phyloP scores from a whole-genome alignment of 1,140 invertebrate genomes.

The Drosophila insularis region DNA sequence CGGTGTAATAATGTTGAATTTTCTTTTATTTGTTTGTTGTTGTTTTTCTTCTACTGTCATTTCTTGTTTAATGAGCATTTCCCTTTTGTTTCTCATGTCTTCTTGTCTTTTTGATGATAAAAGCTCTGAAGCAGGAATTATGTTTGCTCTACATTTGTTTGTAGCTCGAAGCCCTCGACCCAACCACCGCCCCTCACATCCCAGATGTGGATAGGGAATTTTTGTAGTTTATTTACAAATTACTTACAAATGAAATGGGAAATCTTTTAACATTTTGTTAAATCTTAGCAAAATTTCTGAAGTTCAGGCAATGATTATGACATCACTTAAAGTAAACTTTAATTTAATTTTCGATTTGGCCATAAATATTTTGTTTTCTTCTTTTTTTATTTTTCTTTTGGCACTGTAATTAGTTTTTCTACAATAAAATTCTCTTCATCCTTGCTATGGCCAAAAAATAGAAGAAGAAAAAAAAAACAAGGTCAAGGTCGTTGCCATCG shows the following conservation, averaged over 20 bases:
- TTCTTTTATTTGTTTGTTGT: slow-evolving; percentile 3
- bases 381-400: neutral
- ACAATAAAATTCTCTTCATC: neutral
- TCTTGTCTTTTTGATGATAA: slow-evolving; percentile 48
- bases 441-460: slow-evolving; percentile 4
- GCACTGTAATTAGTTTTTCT: slow-evolving; percentile 5
- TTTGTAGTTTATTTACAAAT: neutral
- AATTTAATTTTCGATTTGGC: neutral
- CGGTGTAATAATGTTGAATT: neutral
- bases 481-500: slow-evolving; percentile 51
- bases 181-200: neutral
- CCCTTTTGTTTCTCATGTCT: slow-evolving; percentile 51
- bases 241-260: too few species aligned
- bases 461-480: slow-evolving; percentile 1
- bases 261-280: too few species aligned
- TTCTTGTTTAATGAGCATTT: slow-evolving; percentile 73
- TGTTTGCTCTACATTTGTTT: slow-evolving; percentile 65
- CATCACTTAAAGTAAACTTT: too few species aligned
- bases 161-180: neutral
- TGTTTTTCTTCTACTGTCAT: slow-evolving; percentile 41
- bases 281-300: too few species aligned
- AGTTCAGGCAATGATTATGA: too few species aligned
- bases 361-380: neutral
- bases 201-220: neutral
- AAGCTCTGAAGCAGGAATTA: slow-evolving; percentile 51